Percentiles rank a stretch among this genome's conserved stretches.
These are phyloP conservation scores for Chionomys nivalis DNA, from an alignment of 2,113 vertebrate species.

Conservation along the genomic window DNA sequence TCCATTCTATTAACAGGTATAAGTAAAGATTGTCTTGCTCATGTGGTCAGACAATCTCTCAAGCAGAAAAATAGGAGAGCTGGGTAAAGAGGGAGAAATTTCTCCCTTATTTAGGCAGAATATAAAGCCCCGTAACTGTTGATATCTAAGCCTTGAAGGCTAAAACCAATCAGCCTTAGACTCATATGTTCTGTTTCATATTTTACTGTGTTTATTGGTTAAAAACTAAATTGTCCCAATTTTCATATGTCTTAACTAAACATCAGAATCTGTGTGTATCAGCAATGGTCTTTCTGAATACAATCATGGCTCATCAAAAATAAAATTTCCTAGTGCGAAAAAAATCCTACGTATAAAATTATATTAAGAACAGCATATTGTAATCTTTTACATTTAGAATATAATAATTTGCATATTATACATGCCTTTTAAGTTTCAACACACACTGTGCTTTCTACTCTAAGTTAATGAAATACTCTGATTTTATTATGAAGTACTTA, in stretches of 20 bases:
- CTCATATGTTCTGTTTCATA: background rate
- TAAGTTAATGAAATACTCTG: background rate
- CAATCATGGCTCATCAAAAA: background rate
- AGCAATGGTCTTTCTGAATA: background rate
- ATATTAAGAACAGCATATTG: background rate
- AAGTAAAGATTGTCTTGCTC: background rate
- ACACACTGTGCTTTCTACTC: background rate
- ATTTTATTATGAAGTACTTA: slow-evolving; percentile 11
- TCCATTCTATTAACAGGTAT: background rate
- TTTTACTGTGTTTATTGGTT: background rate
- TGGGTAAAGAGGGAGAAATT: background rate
- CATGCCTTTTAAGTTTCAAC: background rate
- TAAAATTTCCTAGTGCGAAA: background rate
- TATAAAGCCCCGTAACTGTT: background rate
- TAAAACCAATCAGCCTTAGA: background rate
- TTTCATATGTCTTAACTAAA: background rate
- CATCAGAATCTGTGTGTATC: background rate
- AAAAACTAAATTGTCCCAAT: background rate
- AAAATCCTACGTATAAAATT: background rate
- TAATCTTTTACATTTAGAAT: slow-evolving; percentile 34
- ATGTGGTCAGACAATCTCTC: no score
- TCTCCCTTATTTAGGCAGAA: background rate
- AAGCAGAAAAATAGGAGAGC: background rate
- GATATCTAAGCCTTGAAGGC: background rate
- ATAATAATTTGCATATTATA: slow-evolving; percentile 5